These are phyloP conservation scores for Hippocampus comes DNA, from an alignment of 2,113 vertebrate genomes.

Conservation along the genomic window DNA sequence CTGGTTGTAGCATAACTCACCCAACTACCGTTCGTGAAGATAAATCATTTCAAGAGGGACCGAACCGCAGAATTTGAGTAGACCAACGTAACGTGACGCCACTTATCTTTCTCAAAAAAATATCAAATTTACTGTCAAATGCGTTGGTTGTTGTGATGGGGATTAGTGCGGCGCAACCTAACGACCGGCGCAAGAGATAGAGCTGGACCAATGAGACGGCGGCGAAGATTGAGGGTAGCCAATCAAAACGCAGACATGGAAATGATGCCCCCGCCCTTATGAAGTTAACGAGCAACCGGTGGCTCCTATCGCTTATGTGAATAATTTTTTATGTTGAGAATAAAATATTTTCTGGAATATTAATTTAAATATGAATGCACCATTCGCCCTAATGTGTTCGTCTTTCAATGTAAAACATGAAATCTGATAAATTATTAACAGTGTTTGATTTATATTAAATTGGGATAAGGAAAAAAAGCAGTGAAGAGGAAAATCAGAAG, in stretches of 20 bases:
- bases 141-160: slow-evolving; percentile 41
- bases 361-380: neutral
- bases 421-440: no score
- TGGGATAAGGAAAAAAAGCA: no score
- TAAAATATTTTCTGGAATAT: no score
- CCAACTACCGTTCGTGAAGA: slow-evolving; percentile 30
- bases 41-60: slow-evolving; percentile 19
- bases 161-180: slow-evolving; percentile 48
- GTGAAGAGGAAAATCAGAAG: no score
- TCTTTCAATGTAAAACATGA: neutral
- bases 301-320: neutral
- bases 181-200: neutral
- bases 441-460: no score
- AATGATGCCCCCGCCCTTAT: slow-evolving; percentile 18
- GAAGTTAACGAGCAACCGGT: slow-evolving; percentile 21
- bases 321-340: no score
- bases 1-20: slow-evolving; percentile 36
- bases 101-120: neutral
- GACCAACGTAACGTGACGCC: neutral
- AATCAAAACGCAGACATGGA: slow-evolving; percentile 33
- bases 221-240: slow-evolving; percentile 15
- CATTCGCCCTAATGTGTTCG: neutral
- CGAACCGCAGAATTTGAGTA: neutral
- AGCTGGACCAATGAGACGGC: slow-evolving; percentile 45
- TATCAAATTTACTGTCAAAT: slow-evolving; percentile 14